Evolutionary conservation across 2,797 vertebrate genomes (phyloP), one percentile per base, ranked within the genome.

Genomic region (Hirundo rustica): DNA sequence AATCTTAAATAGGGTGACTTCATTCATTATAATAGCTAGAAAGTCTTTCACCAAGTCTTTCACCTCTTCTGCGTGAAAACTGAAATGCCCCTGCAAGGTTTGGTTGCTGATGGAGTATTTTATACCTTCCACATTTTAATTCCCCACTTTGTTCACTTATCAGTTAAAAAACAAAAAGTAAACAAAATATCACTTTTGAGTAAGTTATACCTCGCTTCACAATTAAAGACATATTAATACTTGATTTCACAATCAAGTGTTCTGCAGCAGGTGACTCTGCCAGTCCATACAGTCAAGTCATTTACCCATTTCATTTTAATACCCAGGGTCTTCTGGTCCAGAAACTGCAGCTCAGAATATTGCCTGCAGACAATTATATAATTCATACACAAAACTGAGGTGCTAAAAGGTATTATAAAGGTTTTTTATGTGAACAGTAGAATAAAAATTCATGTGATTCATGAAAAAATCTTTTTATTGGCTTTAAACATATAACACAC

Each of bases 361-460:
- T 36, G 22, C 16, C 54, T 77, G 36, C 51, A 61, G 44, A 62
- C 23, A 7, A 4, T 50, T 34, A 58, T 23, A 66, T 77, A 89
- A 76, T 86, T 94, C 44, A 72, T 45, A 68, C 23, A 88, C 44
- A 84, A 90, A 76, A 84, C 36, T n/a, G 30, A 86, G 65, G 60
- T 73, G 64, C 23, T 81, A 64, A 89, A 85, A 90, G 36, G 44
- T 70, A 86, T 47, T 89, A 75, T 18, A 90, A 92, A 90, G 67
- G 16, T 44, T 85, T 90, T 96, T 86, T 92, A 91, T 86, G 40
- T 85, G 80, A 95, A 84, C 16, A 85, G 18, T 95, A 93, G 94
- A 89, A 91, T 71, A 79, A 72, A 93, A 93, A 76, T 68, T 72
- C 34, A 71, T 60, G 29, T 53, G 77, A 88, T 79, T 93, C 20